Evolutionary conservation across 2,113 vertebrate species (phyloP).

Genomic region (Spheniscus mendiculus): DNA sequence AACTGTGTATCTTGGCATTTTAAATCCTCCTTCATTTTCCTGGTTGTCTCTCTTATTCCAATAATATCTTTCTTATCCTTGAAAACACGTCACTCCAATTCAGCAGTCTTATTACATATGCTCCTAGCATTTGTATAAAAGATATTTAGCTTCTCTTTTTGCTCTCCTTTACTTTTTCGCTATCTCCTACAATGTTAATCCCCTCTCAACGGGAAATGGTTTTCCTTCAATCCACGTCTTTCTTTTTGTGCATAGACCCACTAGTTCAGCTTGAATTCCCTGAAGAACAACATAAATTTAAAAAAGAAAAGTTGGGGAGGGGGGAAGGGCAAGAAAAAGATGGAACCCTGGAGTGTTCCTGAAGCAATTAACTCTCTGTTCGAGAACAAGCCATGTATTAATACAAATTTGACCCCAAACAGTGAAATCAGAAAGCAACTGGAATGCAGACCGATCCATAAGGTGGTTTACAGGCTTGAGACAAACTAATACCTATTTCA

Average conservation of each 20-base stretch:
- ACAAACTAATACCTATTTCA: background rate
- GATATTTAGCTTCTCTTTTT: conserved; percentile 72
- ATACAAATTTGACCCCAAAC: background rate
- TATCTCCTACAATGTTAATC: conserved; percentile 69
- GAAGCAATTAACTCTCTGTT: conserved; percentile 24
- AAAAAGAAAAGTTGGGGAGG: fast-evolving
- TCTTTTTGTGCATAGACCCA: conserved; percentile 21
- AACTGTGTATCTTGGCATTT: conserved; percentile 69
- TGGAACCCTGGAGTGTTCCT: background rate
- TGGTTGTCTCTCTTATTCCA: conserved; percentile 73
- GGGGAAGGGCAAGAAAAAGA: background rate
- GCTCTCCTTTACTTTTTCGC: conserved; percentile 65
- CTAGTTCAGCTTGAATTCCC: conserved; percentile 39
- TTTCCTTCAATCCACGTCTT: conserved; percentile 58
- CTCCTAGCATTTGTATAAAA: conserved; percentile 69
- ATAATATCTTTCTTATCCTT: conserved; percentile 74
- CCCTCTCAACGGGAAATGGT: conserved; percentile 66
- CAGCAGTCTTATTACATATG: conserved; percentile 68
- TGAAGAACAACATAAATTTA: conserved; percentile 13
- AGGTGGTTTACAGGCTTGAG: background rate
- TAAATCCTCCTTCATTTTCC: conserved; percentile 73
- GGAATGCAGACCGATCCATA: background rate
- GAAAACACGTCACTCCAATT: conserved; percentile 71
- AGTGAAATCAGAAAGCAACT: background rate
- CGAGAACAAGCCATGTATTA: background rate